Conservation (phyloP, 2,797 vertebrate genomes). For the Allobates femoralis region DNA sequence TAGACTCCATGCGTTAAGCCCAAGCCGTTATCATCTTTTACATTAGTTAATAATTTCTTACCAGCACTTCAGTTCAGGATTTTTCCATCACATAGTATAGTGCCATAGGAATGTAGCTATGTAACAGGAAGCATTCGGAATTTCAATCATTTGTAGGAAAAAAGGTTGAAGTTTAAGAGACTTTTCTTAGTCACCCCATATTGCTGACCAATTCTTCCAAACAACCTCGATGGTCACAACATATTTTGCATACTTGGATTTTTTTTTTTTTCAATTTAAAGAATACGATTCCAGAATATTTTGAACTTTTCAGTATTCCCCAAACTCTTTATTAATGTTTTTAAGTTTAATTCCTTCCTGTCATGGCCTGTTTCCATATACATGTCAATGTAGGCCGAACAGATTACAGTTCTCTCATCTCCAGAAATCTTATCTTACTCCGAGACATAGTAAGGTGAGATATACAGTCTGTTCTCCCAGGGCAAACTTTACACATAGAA, state of each 20-base stretch:
- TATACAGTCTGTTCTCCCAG: too few relatives aligned
- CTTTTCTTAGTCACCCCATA: background rate
- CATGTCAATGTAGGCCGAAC: too few relatives aligned
- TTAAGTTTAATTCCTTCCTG: background rate
- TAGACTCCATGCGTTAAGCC: too few relatives aligned
- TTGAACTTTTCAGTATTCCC: conserved; percentile 17
- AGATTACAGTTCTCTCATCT: too few relatives aligned
- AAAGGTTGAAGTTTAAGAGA: conserved; percentile 29
- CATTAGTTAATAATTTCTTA: background rate
- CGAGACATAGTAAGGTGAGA: too few relatives aligned
- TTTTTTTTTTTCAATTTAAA: background rate
- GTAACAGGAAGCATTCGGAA: conserved; percentile 2
- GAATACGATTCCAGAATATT: conserved; percentile 28
- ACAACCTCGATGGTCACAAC: background rate
- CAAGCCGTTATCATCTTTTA: background rate
- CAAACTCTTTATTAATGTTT: conserved; percentile 21
- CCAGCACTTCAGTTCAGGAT: background rate
- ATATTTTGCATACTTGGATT: conserved; percentile 19
- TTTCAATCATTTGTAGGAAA: background rate
- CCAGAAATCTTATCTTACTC: too few relatives aligned
- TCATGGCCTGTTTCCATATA: too few relatives aligned
- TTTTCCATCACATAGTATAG: background rate
- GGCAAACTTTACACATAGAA: too few relatives aligned
- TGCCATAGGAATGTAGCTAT: conserved; percentile 1
- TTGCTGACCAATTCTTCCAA: conserved; percentile 10